Conservation (phyloP, 2,888 invertebrate species). For the Sphecodes monilicornis region DNA sequence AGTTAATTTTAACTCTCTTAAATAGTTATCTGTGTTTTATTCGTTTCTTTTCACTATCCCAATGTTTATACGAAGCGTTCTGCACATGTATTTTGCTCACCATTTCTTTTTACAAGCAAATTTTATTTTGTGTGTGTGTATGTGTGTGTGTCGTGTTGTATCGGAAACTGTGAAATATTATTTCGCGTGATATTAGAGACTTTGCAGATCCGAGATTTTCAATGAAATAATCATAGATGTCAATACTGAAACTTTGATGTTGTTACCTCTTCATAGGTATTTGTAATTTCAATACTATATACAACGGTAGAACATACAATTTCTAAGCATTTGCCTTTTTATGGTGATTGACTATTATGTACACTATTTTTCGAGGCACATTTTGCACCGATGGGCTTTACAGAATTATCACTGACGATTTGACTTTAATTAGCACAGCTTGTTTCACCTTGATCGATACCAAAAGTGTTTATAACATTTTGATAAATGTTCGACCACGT, state of each 20-base stretch:
- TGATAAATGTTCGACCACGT: conserved; percentile 52
- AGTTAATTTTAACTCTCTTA: conserved; percentile 39
- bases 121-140: conserved; percentile 43
- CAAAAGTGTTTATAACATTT: conserved; percentile 29
- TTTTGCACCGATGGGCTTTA: conserved; percentile 69
- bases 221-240: conserved; percentile 51
- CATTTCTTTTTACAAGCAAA: conserved; percentile 58
- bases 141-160: conserved; percentile 24
- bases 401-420: conserved; percentile 58
- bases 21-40: conserved; percentile 45
- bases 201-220: conserved; percentile 34
- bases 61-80: conserved; percentile 48
- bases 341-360: conserved; percentile 68
- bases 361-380: conserved; percentile 76
- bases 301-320: conserved; percentile 61
- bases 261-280: conserved; percentile 65
- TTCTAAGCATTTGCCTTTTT: conserved; percentile 59
- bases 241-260: conserved; percentile 65
- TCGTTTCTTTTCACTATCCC: conserved; percentile 24
- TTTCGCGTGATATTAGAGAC: conserved; percentile 27
- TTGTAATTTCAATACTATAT: conserved; percentile 61
- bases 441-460: conserved; percentile 42
- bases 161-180: conserved; percentile 20
- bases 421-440: conserved; percentile 52
- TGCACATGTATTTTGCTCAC: conserved; percentile 49